Evolutionary conservation across 2,888 invertebrate species (phyloP), one percentile per base, ranked within the genome.

Genomic region (Catocala fraxini): DNA sequence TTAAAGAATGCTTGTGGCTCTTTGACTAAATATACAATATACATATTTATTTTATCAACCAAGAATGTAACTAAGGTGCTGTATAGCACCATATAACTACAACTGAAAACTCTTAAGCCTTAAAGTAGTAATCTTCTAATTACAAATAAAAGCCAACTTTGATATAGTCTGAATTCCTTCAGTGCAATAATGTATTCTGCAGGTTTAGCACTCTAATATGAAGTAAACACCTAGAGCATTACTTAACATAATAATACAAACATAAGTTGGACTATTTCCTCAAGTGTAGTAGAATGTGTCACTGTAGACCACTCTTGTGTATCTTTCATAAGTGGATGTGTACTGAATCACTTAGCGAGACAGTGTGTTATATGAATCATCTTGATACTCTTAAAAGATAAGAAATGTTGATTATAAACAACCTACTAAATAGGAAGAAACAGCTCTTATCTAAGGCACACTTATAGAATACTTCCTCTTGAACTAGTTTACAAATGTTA

Each of bases 191-290:
- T 59, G 49, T 55, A 67, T 65, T 25, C 25, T 25, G 47, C 53
- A 35, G 49, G n/a, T 54, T 62, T 49, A 55, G 41, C 41, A 59
- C 55, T 54, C 12, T 43, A 68, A 12, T 51, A 55, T 49, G 48
- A 47, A 58, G 51, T 49, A 51, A 47, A 58, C 48, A 55, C 34
- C 6, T 39, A 6, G 6, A 59, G 33, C 6, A 7, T 48, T 56
- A 66, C 64, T 69, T 65, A 65, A 48, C 71, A 68, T 61, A 65
- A 49, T 67, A 59, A 51, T 56, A 66, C 55, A 62, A 59, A 64
- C 62, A 65, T 62, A 53, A 51, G 55, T 43, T 42, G 12, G 48
- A 48, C 5, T 25, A 51, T 60, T 74, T 65, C 74, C 76, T 65
- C 13, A 48, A 59, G 35, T 52, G 54, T 68, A 64, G 54, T 33